These are phyloP conservation scores for Ctenosaura bakeri DNA, from an alignment of 2,797 vertebrate species.

Conservation along the genomic window DNA sequence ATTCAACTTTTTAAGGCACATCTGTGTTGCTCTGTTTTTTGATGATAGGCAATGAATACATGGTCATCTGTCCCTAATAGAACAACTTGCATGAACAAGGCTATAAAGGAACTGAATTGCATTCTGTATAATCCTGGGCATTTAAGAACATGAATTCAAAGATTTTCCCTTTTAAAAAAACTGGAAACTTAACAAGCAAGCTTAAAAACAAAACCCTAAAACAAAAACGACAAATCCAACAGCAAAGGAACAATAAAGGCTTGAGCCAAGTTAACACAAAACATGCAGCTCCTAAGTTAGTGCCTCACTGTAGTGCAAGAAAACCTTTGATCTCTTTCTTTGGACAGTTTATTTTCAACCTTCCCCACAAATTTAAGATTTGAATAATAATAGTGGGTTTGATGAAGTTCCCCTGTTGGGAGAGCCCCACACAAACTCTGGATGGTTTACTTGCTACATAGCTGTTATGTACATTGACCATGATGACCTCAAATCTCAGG, in stretches of 20 bases:
- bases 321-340: background rate
- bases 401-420: background rate
- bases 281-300: conserved; percentile 20
- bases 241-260: background rate
- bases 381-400: background rate
- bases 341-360: too few relatives aligned
- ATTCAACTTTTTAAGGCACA: too few relatives aligned
- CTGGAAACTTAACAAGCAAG: conserved; percentile 25
- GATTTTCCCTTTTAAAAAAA: conserved; percentile 32
- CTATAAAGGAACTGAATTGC: background rate
- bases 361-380: background rate
- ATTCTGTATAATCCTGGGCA: background rate
- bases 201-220: background rate
- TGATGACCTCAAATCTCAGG: background rate
- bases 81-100: conserved; percentile 28
- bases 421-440: background rate
- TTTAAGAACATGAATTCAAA: conserved; percentile 20
- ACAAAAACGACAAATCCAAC: conserved; percentile 2
- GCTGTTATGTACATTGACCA: too few relatives aligned
- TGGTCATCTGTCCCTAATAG: background rate
- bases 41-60: background rate
- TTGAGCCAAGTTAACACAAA: conserved; percentile 12
- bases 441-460: too few relatives aligned
- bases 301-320: background rate
- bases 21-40: too few relatives aligned